Base-by-base conservation (phyloP, 2,888 invertebrate genomes). In the Linnaemya vulpina region DNA sequence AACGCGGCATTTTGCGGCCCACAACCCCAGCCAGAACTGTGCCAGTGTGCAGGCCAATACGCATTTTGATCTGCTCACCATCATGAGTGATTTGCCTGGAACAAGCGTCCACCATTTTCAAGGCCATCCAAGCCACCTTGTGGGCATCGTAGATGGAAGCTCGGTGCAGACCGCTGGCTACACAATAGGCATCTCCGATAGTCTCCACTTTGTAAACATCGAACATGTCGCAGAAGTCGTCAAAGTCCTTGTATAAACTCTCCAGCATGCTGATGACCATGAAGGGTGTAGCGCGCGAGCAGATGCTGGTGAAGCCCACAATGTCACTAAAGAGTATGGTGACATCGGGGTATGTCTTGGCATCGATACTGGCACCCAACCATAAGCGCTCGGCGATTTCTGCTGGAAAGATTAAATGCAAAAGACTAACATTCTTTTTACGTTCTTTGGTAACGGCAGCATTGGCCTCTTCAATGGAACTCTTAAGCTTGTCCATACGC, bases 131-230 rank as follows among this genome's bases (percentile, higher is more conserved):
- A 3, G 98, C 97, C 55, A 98, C 98, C 93, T 98, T 98, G 87
- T 97, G 97, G 22, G 98, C 98, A 91, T 98, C 98, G 77, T 97
- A 97, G 51, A 94, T 94, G 68, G 96, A 97, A 88, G 95, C 95
- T 86, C 96, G 95, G 92, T 98, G 98, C 9, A 98, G 93, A 0
- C 98, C 98, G 76, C 98, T 98, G 0, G 98, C 98, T 7, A 98
- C 98, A 90, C 98, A 98, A 89, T 98, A 98, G 0, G 98, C 98
- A 91, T 98, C 98, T 0, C 98, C 98, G 88, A 98, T 98, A 8
- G 98, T 98, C 93, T 98, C 98, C 88, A 98, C 98, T 95, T 98
- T 98, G 92, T 98, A 98, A 35, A 98, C 97, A 91, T 98, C 98
- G 55, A 98, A 94, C 88, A 96, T 95, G 87, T 97, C 98, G 90